Evolutionary conservation across 2,113 vertebrate genomes (phyloP).

Genomic region (Lepisosteus osseus): DNA sequence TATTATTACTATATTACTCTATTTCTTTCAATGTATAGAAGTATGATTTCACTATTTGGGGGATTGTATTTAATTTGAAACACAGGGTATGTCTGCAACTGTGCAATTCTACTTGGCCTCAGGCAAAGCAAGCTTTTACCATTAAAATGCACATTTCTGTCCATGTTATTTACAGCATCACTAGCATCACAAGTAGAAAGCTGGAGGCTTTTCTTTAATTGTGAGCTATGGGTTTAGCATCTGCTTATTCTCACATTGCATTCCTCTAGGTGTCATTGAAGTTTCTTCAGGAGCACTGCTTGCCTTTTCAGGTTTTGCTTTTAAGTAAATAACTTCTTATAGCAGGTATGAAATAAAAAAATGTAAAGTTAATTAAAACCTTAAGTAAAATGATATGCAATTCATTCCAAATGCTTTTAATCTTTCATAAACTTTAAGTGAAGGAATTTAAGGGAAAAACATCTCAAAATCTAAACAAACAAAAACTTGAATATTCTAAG

Average conservation of each 20-base stretch:
- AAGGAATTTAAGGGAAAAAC: too few relatives aligned
- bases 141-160: slow-evolving; percentile 10
- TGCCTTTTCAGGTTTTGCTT: background rate
- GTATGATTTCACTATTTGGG: background rate
- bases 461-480: too few relatives aligned
- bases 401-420: too few relatives aligned
- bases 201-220: slow-evolving; percentile 10
- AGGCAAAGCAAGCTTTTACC: slow-evolving; percentile 2
- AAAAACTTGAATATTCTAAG: too few relatives aligned
- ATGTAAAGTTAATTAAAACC: too few relatives aligned
- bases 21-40: background rate
- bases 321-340: too few relatives aligned
- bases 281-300: background rate
- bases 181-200: background rate
- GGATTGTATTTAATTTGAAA: slow-evolving; percentile 15
- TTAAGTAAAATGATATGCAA: too few relatives aligned
- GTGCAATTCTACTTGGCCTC: background rate
- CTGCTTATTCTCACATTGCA: background rate
- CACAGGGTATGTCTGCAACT: background rate
- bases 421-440: too few relatives aligned
- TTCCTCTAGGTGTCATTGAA: background rate
- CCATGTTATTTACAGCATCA: slow-evolving; percentile 8
- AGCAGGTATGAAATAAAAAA: too few relatives aligned
- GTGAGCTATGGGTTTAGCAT: slow-evolving; percentile 4
- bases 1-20: too few relatives aligned